Percentiles rank a stretch among this genome's conserved stretches.
phyloP scores from a whole-genome alignment of 1,140 invertebrate species.

The Coelopa frigida region DNA sequence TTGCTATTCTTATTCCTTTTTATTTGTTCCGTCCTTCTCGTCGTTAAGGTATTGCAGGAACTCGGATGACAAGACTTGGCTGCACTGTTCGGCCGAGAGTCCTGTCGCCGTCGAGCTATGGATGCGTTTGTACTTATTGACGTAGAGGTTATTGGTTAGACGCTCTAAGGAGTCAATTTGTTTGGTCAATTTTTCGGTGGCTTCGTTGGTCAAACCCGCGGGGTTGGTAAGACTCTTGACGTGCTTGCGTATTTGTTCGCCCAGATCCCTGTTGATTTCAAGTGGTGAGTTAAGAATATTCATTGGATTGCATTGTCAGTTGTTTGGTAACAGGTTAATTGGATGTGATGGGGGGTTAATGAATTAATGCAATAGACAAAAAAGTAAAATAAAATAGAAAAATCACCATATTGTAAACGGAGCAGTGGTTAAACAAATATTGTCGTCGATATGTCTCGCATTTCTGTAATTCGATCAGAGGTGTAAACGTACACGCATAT shows the following conservation, averaged over 20 bases:
- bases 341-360: too few species aligned
- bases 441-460: too few species aligned
- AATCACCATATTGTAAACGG: too few species aligned
- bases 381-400: too few species aligned
- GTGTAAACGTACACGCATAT: too few species aligned
- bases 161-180: conserved; percentile 63
- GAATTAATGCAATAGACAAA: too few species aligned
- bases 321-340: too few species aligned
- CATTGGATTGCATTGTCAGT: too few species aligned
- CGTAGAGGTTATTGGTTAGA: conserved; percentile 62
- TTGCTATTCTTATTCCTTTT: neutral
- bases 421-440: too few species aligned
- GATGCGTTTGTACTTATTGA: conserved; percentile 54
- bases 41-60: conserved; percentile 56
- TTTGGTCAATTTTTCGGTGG: conserved; percentile 53
- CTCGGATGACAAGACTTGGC: conserved; percentile 61
- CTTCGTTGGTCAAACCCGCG: conserved; percentile 50
- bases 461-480: too few species aligned
- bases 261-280: conserved; percentile 60
- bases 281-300: too few species aligned
- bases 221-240: conserved; percentile 58
- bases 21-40: conserved; percentile 33
- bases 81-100: conserved; percentile 62
- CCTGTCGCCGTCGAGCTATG: conserved; percentile 59
- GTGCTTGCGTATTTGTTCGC: conserved; percentile 62